Evolutionary conservation across 1,140 invertebrate genomes (phyloP).

Genomic region (Luehdorfia chinensis): DNA sequence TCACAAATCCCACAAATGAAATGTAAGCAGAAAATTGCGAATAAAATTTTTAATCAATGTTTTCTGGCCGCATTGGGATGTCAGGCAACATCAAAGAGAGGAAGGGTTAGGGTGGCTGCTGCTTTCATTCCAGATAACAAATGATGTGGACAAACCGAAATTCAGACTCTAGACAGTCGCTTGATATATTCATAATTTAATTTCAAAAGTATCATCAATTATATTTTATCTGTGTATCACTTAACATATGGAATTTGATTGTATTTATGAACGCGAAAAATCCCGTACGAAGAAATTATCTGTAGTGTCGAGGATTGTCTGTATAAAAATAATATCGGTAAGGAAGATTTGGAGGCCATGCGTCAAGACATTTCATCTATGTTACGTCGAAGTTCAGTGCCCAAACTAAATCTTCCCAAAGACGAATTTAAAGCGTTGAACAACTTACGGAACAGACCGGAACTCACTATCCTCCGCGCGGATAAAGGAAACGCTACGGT

Average conservation of each 20-base stretch:
- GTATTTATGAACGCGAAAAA: not conserved
- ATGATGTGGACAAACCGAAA: slow-evolving; percentile 21
- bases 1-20: slow-evolving; percentile 19
- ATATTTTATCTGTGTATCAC: slow-evolving; percentile 15
- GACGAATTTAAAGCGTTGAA: too few relatives aligned
- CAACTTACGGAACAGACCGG: too few relatives aligned
- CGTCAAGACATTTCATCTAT: too few relatives aligned
- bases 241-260: slow-evolving; percentile 4
- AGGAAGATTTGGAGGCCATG: too few relatives aligned
- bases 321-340: too few relatives aligned
- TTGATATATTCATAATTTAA: slow-evolving; percentile 26
- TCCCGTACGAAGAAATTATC: not conserved
- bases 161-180: slow-evolving; percentile 19
- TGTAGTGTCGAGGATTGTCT: too few relatives aligned
- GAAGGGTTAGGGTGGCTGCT: slow-evolving; percentile 15
- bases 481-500: too few relatives aligned
- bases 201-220: slow-evolving; percentile 18
- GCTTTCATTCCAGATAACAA: slow-evolving; percentile 20
- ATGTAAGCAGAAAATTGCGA: slow-evolving; percentile 19
- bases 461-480: too few relatives aligned
- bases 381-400: too few relatives aligned
- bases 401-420: too few relatives aligned
- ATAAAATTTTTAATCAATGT: slow-evolving; percentile 19
- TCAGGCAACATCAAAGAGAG: slow-evolving; percentile 18
- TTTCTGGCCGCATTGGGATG: slow-evolving; percentile 18